Base-by-base conservation (phyloP, 2,888 invertebrate genomes). In the Eugnorisma glareosa region DNA sequence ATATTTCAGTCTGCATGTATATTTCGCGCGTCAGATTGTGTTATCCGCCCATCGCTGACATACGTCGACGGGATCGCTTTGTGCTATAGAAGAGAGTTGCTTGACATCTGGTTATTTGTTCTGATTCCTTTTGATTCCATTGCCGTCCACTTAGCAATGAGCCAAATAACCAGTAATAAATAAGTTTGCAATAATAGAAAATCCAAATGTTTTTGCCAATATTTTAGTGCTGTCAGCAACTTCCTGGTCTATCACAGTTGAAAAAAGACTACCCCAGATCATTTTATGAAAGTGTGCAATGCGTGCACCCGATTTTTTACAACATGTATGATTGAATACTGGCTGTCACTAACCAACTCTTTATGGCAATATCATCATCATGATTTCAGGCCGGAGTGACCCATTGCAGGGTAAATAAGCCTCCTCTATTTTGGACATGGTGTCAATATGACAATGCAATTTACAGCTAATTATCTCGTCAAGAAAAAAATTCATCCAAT, bases 1-100 rank as follows among this genome's bases (percentile, higher is more conserved):
- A 81, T 82, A 81, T 81, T 82, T 77, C 68, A 82, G 72, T 24
- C 54, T 13, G 77, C 31, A 8, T 57, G 35, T 81, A 43, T 77
- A 81, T 76, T 72, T 71, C 40, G 43, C 73, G 21, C 70, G 61
- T 82, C 82, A 82, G 61, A 43, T 67, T 57, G 48, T 57, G 69
- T 73, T 67, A 77, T 81, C 68, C 54, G 15, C 18, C 13, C 45
- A 77, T 73, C 77, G 72, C 64, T 54, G 59, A 69, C 72, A 73
- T 66, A 66, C 28, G 66, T 61, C 59, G 51, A 69, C 45, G 72
- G 77, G 59, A 73, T 51, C 18, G 40, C 66, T 72, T 68, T 73
- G 64, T 69, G 64, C 37, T 45, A 37, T 31, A 28, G 2, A 59
- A 61, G 54, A 61, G 28, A 68, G n/a, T 63, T 40, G 48, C 11